A percentile compares a stretch with the other conserved stretches of the same genome.
Evolutionary conservation across 2,888 invertebrate species (phyloP).

Genomic region (Pelosia muscerda): DNA sequence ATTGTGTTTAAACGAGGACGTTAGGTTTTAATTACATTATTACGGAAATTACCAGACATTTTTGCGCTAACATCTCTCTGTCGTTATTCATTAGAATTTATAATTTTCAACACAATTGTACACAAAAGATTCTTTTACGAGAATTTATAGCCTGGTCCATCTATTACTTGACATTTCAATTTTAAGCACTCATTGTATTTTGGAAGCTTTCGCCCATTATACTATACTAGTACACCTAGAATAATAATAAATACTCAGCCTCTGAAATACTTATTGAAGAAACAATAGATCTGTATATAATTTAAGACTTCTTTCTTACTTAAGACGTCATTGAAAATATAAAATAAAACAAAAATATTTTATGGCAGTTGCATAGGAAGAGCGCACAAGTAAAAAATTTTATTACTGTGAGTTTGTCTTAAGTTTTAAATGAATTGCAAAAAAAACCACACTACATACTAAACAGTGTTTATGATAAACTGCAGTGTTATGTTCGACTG

Average conservation of each 20-base stretch:
- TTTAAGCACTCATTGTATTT: constrained; percentile 57
- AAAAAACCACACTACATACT: background rate
- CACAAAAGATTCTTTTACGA: constrained; percentile 16
- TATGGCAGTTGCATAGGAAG: constrained; percentile 1
- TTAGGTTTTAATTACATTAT: no score
- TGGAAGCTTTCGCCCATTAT: constrained; percentile 34
- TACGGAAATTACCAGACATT: no score
- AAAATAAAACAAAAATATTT: constrained; percentile 27
- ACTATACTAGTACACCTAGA: constrained; percentile 38
- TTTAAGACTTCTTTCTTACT: constrained; percentile 24
- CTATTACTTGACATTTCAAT: constrained; percentile 45
- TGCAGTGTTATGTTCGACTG: background rate
- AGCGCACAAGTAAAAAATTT: constrained; percentile 13
- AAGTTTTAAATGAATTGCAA: background rate
- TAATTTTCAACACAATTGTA: constrained; percentile 16
- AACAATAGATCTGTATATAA: constrained; percentile 44
- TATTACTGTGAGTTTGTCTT: background rate
- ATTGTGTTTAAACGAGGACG: no score
- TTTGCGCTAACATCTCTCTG: background rate
- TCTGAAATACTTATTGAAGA: constrained; percentile 31
- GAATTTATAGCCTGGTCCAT: constrained; percentile 14
- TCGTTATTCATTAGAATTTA: constrained; percentile 8
- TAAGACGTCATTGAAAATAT: constrained; percentile 27
- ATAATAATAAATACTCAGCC: constrained; percentile 39
- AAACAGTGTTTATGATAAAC: background rate